Evolutionary conservation across 2,113 vertebrate species (phyloP).

Genomic region (Nanorana parkeri): DNA sequence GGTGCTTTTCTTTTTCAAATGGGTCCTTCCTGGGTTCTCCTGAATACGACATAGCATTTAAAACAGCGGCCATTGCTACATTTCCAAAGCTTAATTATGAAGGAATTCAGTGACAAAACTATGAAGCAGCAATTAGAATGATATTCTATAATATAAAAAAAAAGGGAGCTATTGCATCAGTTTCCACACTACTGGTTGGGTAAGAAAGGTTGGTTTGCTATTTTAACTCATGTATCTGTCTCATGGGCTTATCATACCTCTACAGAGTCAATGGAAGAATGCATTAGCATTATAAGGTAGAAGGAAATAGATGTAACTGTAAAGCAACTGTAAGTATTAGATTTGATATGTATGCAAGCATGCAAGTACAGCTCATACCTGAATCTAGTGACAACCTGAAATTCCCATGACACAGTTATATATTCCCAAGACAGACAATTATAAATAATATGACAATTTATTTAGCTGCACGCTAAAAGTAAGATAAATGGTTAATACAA

Average conservation of each 20-base stretch:
- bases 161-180: slow-evolving; percentile 78
- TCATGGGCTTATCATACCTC: neutral
- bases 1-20: slow-evolving; percentile 89
- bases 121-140: slow-evolving; percentile 83
- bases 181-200: slow-evolving; percentile 78
- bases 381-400: too few relatives aligned
- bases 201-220: slow-evolving; percentile 57
- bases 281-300: too few relatives aligned
- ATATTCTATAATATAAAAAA: slow-evolving; percentile 86
- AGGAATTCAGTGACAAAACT: slow-evolving; percentile 78
- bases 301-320: too few relatives aligned
- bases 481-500: too few relatives aligned
- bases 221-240: slow-evolving; percentile 20
- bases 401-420: too few relatives aligned
- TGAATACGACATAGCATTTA: slow-evolving; percentile 79
- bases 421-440: too few relatives aligned
- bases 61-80: slow-evolving; percentile 77
- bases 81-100: slow-evolving; percentile 82
- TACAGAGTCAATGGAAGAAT: too few relatives aligned
- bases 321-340: too few relatives aligned
- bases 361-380: too few relatives aligned
- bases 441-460: too few relatives aligned
- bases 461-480: too few relatives aligned
- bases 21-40: slow-evolving; percentile 80
- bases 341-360: too few relatives aligned